A percentile compares a stretch with the other conserved stretches of the same genome.
phyloP scores from a whole-genome alignment of 1,140 invertebrate genomes.

The Bombus waltoni region DNA sequence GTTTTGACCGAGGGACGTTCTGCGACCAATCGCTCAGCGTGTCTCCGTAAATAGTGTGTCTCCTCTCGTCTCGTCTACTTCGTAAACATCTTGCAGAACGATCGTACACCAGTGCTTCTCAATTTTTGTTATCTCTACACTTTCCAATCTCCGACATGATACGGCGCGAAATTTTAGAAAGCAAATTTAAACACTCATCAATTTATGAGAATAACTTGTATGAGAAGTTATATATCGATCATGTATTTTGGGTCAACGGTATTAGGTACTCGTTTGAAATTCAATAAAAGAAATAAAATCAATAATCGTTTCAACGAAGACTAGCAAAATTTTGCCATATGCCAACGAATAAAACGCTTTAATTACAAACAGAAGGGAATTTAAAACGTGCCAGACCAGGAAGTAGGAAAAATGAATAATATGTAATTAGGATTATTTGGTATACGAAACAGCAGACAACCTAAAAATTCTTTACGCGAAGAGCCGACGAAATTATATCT shows the following conservation, averaged over 20 bases:
- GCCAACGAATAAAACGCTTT: not conserved
- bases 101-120: too few species aligned
- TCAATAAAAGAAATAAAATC: too few species aligned
- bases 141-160: not conserved
- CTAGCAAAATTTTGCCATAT: not conserved
- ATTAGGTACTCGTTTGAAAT: too few species aligned
- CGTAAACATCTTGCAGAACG: slow-evolving; percentile 29
- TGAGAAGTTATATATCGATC: too few species aligned
- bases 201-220: too few species aligned
- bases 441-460: not conserved
- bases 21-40: slow-evolving; percentile 31
- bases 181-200: too few species aligned
- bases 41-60: slow-evolving; percentile 41
- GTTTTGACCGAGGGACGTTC: slow-evolving; percentile 44
- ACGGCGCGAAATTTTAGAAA: too few species aligned
- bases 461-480: not conserved
- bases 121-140: not conserved
- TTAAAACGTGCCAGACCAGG: too few species aligned
- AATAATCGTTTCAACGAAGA: too few species aligned
- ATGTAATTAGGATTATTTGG: not conserved
- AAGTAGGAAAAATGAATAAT: too few species aligned
- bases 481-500: too few species aligned
- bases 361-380: not conserved
- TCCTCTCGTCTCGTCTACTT: slow-evolving; percentile 35
- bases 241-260: too few species aligned